These are phyloP conservation scores for Drosophila punjabiensis DNA, from an alignment of 1,140 invertebrate species.

Conservation along the genomic window DNA sequence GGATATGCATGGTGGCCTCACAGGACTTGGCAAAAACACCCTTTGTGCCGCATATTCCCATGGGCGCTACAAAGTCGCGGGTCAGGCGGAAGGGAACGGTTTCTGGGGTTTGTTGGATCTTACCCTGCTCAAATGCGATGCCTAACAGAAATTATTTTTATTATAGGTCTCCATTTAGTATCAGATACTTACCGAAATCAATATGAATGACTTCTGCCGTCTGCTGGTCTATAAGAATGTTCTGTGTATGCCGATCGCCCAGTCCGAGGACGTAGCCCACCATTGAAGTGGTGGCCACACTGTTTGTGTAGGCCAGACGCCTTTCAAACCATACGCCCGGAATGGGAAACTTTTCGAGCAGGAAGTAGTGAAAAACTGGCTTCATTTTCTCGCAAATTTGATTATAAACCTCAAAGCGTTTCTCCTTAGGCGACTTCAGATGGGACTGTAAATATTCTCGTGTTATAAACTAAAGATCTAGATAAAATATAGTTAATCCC, in stretches of 20 bases:
- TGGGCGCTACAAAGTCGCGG: slow-evolving; percentile 95
- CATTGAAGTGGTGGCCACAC: slow-evolving; percentile 94
- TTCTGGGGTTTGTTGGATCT: slow-evolving; percentile 94
- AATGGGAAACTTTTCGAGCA: slow-evolving; percentile 93
- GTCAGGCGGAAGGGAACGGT: slow-evolving; percentile 97
- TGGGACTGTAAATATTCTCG: slow-evolving; percentile 26
- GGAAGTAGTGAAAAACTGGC: slow-evolving; percentile 96
- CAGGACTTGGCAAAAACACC: slow-evolving; percentile 95
- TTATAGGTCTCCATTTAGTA: too few species aligned
- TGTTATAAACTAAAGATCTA: background rate
- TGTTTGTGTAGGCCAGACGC: slow-evolving; percentile 92
- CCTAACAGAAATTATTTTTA: slow-evolving; percentile 85
- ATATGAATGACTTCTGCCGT: slow-evolving; percentile 98
- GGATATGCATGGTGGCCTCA: slow-evolving; percentile 94
- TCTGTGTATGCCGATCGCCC: slow-evolving; percentile 96
- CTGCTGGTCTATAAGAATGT: slow-evolving; percentile 95
- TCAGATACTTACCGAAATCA: slow-evolving; percentile 91
- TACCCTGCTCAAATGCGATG: slow-evolving; percentile 97
- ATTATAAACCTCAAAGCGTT: slow-evolving; percentile 88
- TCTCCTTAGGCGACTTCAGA: slow-evolving; percentile 56
- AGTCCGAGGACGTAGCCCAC: slow-evolving; percentile 97
- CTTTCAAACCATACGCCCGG: slow-evolving; percentile 95
- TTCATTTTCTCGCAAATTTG: slow-evolving; percentile 91
- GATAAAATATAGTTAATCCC: background rate
- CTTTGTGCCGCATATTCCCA: slow-evolving; percentile 95